A percentile compares a stretch with the other conserved stretches of the same genome.
Evolutionary conservation across 2,797 vertebrate genomes (phyloP).

Genomic region (Urocyon cinereoargenteus): DNA sequence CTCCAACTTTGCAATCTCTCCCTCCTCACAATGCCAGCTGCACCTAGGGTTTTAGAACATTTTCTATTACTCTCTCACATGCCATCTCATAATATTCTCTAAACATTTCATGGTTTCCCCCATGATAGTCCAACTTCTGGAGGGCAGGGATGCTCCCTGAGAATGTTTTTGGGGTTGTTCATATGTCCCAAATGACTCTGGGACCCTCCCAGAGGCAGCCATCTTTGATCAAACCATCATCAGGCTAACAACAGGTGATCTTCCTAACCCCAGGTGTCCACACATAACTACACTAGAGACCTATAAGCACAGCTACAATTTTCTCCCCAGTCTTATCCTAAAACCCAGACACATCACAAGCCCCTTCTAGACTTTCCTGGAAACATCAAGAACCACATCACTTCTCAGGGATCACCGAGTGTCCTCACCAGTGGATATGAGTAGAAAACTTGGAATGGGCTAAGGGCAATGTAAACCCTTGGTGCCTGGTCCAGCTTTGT

Average conservation of each 20-base stretch:
- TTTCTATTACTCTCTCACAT: background rate
- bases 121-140: background rate
- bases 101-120: background rate
- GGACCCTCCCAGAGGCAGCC: background rate
- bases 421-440: background rate
- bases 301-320: background rate
- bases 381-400: background rate
- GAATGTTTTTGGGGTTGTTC: background rate
- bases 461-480: background rate
- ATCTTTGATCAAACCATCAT: background rate
- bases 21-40: background rate
- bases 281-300: background rate
- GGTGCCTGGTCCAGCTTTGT: background rate
- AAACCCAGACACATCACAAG: background rate
- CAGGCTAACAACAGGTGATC: background rate
- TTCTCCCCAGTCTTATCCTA: background rate
- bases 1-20: background rate
- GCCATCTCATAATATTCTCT: background rate
- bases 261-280: background rate
- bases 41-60: background rate
- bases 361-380: background rate
- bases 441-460: background rate
- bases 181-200: background rate
- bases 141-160: background rate
- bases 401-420: too few species aligned